Conservation (phyloP, 2,113 vertebrate species). For the Falcunculus frontatus region DNA sequence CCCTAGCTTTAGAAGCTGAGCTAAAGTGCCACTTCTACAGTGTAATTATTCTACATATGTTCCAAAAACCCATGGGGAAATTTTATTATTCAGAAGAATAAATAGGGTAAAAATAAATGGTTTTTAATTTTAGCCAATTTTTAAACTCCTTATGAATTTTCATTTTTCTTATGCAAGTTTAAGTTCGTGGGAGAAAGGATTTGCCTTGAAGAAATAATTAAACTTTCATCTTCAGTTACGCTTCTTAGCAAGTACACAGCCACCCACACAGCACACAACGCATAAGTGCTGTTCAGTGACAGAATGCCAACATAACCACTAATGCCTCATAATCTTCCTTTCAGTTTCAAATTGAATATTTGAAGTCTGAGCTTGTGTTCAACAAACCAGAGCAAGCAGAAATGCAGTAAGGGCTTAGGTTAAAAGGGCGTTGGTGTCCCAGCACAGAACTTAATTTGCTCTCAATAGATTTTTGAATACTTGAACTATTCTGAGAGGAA, state of each 20-base stretch:
- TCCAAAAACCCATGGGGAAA: conserved; percentile 5
- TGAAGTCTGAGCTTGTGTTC: not conserved
- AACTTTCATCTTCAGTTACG: conserved; percentile 59
- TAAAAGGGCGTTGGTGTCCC: not conserved
- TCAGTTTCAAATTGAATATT: not conserved
- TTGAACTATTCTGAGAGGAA: not conserved
- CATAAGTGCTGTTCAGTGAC: not conserved
- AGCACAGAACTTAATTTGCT: not conserved
- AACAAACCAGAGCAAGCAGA: not conserved
- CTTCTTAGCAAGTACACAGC: conserved; percentile 55
- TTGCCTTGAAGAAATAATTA: conserved; percentile 67
- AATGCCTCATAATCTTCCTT: not conserved
- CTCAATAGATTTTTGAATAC: not conserved
- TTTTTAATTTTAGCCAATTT: conserved; percentile 63
- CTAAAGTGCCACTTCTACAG: not conserved
- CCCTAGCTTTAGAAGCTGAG: conserved; percentile 11
- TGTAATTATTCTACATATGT: conserved; percentile 41
- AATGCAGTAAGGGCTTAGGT: not conserved
- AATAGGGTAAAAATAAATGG: conserved; percentile 47
- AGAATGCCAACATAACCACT: conserved; percentile 23
- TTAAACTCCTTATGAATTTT: conserved; percentile 61
- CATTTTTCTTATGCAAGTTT: conserved; percentile 55
- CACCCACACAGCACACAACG: conserved; percentile 8
- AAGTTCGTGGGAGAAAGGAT: conserved; percentile 35
- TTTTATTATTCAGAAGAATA: conserved; percentile 42